A percentile compares a stretch with the other conserved stretches of the same genome.
These are phyloP conservation scores for Eutrigla gurnardus DNA, from an alignment of 2,797 vertebrate genomes.

Conservation along the genomic window DNA sequence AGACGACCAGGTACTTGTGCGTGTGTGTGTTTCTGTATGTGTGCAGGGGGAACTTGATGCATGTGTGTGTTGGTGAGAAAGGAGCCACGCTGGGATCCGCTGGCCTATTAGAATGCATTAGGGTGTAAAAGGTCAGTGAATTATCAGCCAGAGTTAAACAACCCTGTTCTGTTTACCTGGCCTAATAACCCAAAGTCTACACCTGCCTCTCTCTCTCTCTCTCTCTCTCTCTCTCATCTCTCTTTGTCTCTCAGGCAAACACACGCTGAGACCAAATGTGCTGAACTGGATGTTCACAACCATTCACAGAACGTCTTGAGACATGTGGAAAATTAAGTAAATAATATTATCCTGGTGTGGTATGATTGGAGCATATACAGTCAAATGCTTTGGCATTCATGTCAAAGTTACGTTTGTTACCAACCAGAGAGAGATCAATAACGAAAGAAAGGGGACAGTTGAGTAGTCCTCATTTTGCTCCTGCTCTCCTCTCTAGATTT, in stretches of 20 bases:
- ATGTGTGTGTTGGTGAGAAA: slow-evolving; percentile 37
- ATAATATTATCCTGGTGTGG: slow-evolving; percentile 16
- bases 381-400: slow-evolving; percentile 17
- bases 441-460: slow-evolving; percentile 17
- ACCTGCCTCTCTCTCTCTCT: slow-evolving; percentile 54
- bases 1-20: slow-evolving; percentile 56
- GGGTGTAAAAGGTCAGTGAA: slow-evolving; percentile 78
- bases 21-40: slow-evolving; percentile 15
- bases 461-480: slow-evolving; percentile 13
- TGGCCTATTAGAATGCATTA: slow-evolving; percentile 78
- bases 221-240: not conserved
- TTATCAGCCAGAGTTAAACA: slow-evolving; percentile 80
- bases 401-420: slow-evolving; percentile 22
- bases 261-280: slow-evolving; percentile 5
- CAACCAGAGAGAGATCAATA: slow-evolving; percentile 7
- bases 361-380: slow-evolving; percentile 20
- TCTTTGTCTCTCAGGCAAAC: not conserved
- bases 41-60: slow-evolving; percentile 18
- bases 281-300: slow-evolving; percentile 29
- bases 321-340: slow-evolving; percentile 35
- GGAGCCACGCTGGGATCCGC: slow-evolving; percentile 54
- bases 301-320: slow-evolving; percentile 20
- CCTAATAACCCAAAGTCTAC: slow-evolving; percentile 68
- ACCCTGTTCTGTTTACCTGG: slow-evolving; percentile 72
- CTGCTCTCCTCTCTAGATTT: not conserved